Evolutionary conservation across 2,113 vertebrate genomes (phyloP).

Genomic region (Phalacrocorax carbo): DNA sequence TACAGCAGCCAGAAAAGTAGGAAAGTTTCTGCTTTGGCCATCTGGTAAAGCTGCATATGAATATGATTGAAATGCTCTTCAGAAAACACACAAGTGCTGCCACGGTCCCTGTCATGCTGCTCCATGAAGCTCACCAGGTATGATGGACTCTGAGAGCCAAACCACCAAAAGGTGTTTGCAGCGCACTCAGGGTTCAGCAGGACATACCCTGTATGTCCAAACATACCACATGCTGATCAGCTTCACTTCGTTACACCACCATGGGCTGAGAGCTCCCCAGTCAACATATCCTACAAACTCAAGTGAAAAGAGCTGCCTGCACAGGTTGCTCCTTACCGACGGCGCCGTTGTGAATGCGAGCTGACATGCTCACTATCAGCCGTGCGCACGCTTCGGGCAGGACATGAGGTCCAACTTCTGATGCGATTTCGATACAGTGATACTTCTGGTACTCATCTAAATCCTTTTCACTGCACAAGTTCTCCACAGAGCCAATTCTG

Average conservation of each 20-base stretch:
- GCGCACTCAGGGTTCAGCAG: accelerated
- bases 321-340: slow-evolving; percentile 71
- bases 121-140: background rate
- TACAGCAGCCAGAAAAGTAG: background rate
- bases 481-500: slow-evolving; percentile 72
- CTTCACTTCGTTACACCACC: background rate
- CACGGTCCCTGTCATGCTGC: background rate
- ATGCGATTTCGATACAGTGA: slow-evolving; percentile 77
- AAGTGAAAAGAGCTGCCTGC: background rate
- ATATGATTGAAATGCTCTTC: background rate
- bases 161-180: background rate
- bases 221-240: background rate
- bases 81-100: background rate
- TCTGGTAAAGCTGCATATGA: background rate
- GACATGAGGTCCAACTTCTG: slow-evolving; percentile 46
- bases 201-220: accelerated
- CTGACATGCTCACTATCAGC: slow-evolving; percentile 81
- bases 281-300: background rate
- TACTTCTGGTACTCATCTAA: slow-evolving; percentile 76
- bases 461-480: slow-evolving; percentile 77
- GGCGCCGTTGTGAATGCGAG: slow-evolving; percentile 79
- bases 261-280: background rate
- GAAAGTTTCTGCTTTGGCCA: background rate
- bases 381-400: slow-evolving; percentile 71
- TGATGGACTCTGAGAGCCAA: background rate